Evolutionary conservation across 2,113 vertebrate species (phyloP), one percentile per base, ranked within the genome.

Genomic region (Archocentrus centrarchus): DNA sequence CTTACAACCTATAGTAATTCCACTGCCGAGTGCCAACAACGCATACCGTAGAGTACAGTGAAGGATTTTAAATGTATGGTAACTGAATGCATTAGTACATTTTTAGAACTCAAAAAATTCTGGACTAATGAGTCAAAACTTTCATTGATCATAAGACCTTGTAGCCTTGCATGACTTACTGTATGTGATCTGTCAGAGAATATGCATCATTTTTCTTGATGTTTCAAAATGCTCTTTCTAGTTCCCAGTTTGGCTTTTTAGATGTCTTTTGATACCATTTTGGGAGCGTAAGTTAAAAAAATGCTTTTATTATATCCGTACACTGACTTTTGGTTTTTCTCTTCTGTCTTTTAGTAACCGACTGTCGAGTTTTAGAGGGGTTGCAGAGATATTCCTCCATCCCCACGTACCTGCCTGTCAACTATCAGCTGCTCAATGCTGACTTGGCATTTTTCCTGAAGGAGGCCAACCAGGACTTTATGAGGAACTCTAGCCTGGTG

Each of bases 361-460:
- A 98, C 79, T 96, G 95, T 80, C 96, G 96, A 27, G 82, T 96
- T 81, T 27, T 95, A 55, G 97, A 97, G 80, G 94, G 92, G n/a
- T 53, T 95, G 1, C 98, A 96, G 86, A 94, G 96, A 60, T 96
- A 97, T 76, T 96, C 97, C 59, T 97, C 97, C 0, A 87, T 95
- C 80, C 97, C 98, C 1, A 97, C 97, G 0, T 99, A 98, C 93
- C 97, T 99, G 66, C 98, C 98, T 0, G 98, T 98, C 92, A 97
- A 90, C 92, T 98, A 97, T 88, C 97, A 92, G 55, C 83, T 99
- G 83, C 95, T 96, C 76, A 91, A 96, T 4, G 92, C 96, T 0
- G 97, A 98, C 81, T 95, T 96, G 0, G 92, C 96, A 0, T 99
- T 99, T 91, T 97, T 98, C 90, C 97, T 99, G n/a, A 97, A 97